A percentile compares a stretch with the other conserved stretches of the same genome.
phyloP scores from a whole-genome alignment of 2,797 vertebrate genomes.

The Melanotaenia boesemani region DNA sequence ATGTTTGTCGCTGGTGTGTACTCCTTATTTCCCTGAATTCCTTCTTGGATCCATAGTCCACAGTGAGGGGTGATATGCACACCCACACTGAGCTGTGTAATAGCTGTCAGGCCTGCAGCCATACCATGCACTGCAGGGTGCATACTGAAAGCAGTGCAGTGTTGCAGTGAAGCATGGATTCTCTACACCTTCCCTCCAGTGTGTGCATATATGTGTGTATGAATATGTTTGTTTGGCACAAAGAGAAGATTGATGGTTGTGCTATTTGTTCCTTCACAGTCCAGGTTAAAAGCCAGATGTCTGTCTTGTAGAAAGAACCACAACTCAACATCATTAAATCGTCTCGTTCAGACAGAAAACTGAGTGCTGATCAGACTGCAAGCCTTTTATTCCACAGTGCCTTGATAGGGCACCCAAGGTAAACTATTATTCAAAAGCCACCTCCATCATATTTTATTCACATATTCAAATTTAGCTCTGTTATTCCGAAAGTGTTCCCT shows the following conservation, averaged over 20 bases:
- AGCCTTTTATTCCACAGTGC: conserved; percentile 1
- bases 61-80: conserved; percentile 57
- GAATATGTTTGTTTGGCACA: conserved; percentile 5
- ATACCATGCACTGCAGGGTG: conserved; percentile 68
- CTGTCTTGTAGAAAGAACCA: conserved; percentile 33
- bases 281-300: conserved; percentile 53
- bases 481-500: conserved; percentile 60
- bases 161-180: conserved; percentile 72
- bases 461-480: conserved; percentile 61
- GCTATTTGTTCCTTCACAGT: conserved; percentile 54
- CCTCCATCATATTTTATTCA: conserved; percentile 63
- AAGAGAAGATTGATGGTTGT: conserved; percentile 66
- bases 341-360: conserved; percentile 20
- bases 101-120: conserved; percentile 74
- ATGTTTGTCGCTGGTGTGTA: conserved; percentile 62
- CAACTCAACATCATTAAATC: conserved; percentile 32
- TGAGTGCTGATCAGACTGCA: neutral
- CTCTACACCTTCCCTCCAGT: conserved; percentile 53
- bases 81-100: conserved; percentile 59
- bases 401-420: conserved; percentile 49
- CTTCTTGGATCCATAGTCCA: conserved; percentile 58
- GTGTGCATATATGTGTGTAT: conserved; percentile 40
- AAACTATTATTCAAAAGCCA: conserved; percentile 49
- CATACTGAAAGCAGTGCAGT: conserved; percentile 73
- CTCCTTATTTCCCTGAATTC: conserved; percentile 57